These are phyloP conservation scores for Gasterosteus nipponicus DNA, from an alignment of 2,113 vertebrate species.

Conservation along the genomic window DNA sequence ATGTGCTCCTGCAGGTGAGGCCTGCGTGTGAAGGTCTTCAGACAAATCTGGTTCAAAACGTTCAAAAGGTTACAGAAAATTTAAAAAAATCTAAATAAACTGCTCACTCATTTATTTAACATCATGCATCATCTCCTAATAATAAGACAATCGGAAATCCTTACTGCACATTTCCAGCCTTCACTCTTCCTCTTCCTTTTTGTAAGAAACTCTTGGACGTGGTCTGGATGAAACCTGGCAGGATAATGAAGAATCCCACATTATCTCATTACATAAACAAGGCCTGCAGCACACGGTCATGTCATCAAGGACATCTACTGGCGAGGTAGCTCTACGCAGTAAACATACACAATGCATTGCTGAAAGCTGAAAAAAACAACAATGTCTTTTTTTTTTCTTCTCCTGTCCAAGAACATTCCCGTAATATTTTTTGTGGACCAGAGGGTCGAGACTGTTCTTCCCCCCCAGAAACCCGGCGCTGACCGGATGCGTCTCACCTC, in stretches of 20 bases:
- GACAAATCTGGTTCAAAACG: constrained; percentile 86
- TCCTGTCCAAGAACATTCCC: neutral
- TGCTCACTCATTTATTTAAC: neutral
- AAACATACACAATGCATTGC: too few species aligned
- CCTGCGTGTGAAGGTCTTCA: constrained; percentile 94
- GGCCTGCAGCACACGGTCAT: neutral
- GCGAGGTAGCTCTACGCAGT: neutral
- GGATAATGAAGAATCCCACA: constrained; percentile 10
- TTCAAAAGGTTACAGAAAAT: neutral
- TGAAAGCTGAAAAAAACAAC: too few species aligned
- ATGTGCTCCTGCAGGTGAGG: constrained; percentile 97
- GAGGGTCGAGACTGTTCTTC: neutral
- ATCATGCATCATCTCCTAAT: neutral
- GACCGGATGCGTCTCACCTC: constrained; percentile 81
- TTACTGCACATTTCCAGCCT: constrained; percentile 98
- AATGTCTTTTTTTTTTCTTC: neutral
- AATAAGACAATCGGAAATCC: constrained; percentile 26
- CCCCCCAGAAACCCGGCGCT: neutral
- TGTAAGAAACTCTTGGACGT: constrained; percentile 92
- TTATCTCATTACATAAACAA: neutral
- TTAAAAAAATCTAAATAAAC: neutral
- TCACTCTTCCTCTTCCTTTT: constrained; percentile 94
- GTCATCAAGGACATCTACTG: neutral
- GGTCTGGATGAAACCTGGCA: constrained; percentile 94
- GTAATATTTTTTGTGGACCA: neutral